Evolutionary conservation across 2,113 vertebrate species (phyloP), one percentile per base, ranked within the genome.

Genomic region (Chaetura pelagica): DNA sequence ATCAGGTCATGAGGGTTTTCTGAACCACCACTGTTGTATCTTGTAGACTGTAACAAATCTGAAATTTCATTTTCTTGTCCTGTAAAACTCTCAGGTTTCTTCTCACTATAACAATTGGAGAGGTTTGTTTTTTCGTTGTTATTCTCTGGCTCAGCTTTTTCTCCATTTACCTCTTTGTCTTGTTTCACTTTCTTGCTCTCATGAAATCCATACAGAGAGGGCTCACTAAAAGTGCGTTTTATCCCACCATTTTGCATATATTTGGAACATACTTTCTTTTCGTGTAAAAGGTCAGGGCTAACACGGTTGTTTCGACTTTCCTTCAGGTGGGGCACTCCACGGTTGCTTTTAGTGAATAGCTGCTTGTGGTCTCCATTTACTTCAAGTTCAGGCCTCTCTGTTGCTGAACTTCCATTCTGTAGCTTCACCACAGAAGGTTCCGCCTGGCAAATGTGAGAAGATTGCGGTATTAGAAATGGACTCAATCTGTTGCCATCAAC

Each of bases 401-500:
- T 95, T 90, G 97, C 95, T 82, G 98, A 98, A 96, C 96, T 98
- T 97, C 99, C 99, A 95, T 99, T 99, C 93, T 99, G 99, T 76
- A 98, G 96, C 96, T 99, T 99, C 82, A 93, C 68, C 5, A 93
- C 92, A 93, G 97, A 94, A 95, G 96, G 95, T 69, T 99, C 98
- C 46, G 95, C 87, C 95, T 98, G 98, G 95, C 97, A 98, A 90
- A 97, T 12, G 69, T 97, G 97, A 97, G 98, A 98, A 92, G 98
- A 97, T 80, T 98, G 98, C 89, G 98, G 97, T 97, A 98, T 97
- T 98, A 98, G 91, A 90, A 98, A 98, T 51, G 98, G 97, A 97
- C 96, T 99, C 97, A 98, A 97, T 98, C 98, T 99, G 98, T 98
- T 98, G 98, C 99, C 98, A 94, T 98, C 98, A 98, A 98, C 99